phyloP scores from a whole-genome alignment of 1,140 invertebrate species.

The Ditylenchus dipsaci region DNA sequence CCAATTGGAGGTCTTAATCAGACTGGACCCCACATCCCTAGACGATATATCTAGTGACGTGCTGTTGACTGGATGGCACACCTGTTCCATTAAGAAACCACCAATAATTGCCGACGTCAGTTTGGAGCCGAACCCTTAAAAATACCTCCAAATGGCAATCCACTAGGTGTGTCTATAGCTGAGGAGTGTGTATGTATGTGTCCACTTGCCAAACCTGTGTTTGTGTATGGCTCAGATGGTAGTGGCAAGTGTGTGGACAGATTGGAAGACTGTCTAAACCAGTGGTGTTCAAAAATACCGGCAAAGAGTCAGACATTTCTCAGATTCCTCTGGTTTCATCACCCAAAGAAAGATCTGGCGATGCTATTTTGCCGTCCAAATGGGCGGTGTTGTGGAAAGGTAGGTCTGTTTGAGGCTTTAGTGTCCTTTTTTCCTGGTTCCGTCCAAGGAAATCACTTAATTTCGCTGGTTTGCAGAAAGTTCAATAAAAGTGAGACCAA shows the following conservation, averaged over 20 bases:
- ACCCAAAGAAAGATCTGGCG: background rate
- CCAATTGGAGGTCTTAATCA: too few species aligned
- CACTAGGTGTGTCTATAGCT: too few species aligned
- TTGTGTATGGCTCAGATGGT: slow-evolving; percentile 13
- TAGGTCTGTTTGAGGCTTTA: background rate
- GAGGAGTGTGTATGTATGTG: slow-evolving; percentile 15
- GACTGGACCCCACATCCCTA: too few species aligned
- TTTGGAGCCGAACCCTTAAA: too few species aligned
- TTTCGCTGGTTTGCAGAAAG: slow-evolving; percentile 21
- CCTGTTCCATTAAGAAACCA: too few species aligned
- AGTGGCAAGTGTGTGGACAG: slow-evolving; percentile 12
- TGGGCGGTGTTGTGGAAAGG: slow-evolving; percentile 19
- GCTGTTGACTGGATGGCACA: too few species aligned
- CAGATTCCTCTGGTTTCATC: background rate
- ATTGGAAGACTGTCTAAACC: background rate
- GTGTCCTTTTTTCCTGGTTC: background rate
- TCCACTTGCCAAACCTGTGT: slow-evolving; percentile 9
- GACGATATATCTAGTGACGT: too few species aligned
- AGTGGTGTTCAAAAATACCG: slow-evolving; percentile 3
- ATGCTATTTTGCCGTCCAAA: slow-evolving; percentile 2
- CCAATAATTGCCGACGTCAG: too few species aligned
- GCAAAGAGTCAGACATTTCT: background rate
- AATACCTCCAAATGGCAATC: too few species aligned
- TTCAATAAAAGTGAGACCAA: slow-evolving; percentile 25
- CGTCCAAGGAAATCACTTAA: background rate